Conservation (phyloP, 2,888 invertebrate species). For the Scaptomyza caliginosa region DNA sequence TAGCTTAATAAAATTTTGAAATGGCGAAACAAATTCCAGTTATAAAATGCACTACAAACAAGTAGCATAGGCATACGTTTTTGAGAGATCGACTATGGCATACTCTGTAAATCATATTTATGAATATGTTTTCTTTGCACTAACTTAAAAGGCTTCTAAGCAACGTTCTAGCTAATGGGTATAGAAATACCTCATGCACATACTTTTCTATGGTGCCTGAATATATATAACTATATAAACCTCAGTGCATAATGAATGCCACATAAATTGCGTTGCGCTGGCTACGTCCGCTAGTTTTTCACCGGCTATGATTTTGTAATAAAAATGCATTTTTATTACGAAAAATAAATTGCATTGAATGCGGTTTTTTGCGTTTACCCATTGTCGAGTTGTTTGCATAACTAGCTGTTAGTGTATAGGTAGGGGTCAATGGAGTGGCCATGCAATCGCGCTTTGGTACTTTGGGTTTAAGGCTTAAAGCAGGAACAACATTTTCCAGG, state of each 20-base stretch:
- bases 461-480: constrained; percentile 4
- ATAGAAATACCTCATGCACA: neutral
- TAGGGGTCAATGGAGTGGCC: neutral
- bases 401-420: constrained; percentile 1
- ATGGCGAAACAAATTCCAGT: constrained; percentile 48
- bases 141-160: no score
- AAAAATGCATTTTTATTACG: constrained; percentile 73
- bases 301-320: constrained; percentile 73
- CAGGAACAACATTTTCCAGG: neutral
- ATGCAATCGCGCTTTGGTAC: neutral
- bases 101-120: constrained; percentile 2
- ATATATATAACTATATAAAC: constrained; percentile 24
- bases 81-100: neutral
- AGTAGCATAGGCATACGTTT: neutral
- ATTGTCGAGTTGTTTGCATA: constrained; percentile 50
- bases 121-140: neutral
- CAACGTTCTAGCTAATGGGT: constrained; percentile 3
- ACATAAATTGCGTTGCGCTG: constrained; percentile 57
- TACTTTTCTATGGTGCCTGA: neutral
- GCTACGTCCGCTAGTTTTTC: constrained; percentile 52
- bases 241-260: constrained; percentile 64
- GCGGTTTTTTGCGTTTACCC: constrained; percentile 15
- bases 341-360: constrained; percentile 74
- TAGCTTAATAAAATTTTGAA: constrained; percentile 70
- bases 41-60: constrained; percentile 22